Conservation (phyloP, 2,888 invertebrate species). For the Electrophaes corylata region DNA sequence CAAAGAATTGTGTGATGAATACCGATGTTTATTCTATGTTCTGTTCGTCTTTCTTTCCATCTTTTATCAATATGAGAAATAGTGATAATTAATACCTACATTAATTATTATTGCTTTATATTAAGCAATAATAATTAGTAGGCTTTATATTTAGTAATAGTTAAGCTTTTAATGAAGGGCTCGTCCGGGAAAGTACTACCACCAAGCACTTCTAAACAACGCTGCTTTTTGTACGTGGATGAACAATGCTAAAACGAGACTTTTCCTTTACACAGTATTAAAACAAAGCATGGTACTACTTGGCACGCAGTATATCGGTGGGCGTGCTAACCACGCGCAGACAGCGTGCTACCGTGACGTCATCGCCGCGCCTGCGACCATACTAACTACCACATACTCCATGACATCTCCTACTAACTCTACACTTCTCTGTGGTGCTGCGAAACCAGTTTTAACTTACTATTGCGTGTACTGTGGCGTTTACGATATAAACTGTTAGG, state of each 20-base stretch:
- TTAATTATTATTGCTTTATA: too few species aligned
- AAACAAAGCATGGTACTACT: conserved; percentile 27
- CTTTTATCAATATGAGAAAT: too few species aligned
- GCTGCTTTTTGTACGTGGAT: too few species aligned
- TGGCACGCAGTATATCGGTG: conserved; percentile 33
- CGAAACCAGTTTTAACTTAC: not conserved
- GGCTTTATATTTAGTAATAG: too few species aligned
- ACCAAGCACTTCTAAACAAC: too few species aligned
- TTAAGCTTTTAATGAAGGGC: too few species aligned
- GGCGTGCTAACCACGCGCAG: conserved; percentile 48
- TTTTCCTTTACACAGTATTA: conserved; percentile 7
- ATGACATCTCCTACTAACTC: not conserved
- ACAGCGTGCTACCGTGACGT: conserved; percentile 50
- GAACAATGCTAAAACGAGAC: not conserved
- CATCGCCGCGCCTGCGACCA: conserved; percentile 46
- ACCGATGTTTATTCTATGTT: too few species aligned
- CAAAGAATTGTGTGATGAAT: too few species aligned
- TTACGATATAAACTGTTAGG: not conserved
- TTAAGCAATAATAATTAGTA: too few species aligned
- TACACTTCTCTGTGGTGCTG: conserved; percentile 8
- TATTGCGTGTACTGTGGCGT: conserved; percentile 42
- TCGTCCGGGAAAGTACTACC: too few species aligned
- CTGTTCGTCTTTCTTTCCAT: too few species aligned
- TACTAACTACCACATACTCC: not conserved
- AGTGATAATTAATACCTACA: too few species aligned